These are phyloP conservation scores for Halictus ligatus DNA, from an alignment of 2,888 invertebrate species.

Conservation along the genomic window DNA sequence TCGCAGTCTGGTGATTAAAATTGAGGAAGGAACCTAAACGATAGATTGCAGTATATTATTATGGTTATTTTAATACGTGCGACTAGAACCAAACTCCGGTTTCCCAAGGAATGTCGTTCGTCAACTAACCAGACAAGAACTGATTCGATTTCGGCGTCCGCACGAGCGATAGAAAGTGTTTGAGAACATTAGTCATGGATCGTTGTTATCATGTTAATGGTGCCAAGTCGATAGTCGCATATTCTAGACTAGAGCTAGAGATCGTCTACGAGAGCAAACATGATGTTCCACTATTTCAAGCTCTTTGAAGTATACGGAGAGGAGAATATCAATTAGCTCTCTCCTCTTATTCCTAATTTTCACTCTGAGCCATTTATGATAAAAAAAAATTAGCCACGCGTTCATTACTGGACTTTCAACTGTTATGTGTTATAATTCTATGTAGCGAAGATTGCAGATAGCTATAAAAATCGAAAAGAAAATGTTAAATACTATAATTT, in stretches of 20 bases:
- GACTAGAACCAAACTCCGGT: not conserved
- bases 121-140: not conserved
- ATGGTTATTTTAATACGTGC: not conserved
- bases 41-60: not conserved
- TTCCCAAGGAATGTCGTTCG: not conserved
- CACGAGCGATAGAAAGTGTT: not conserved
- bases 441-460: too few relatives aligned
- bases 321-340: not conserved
- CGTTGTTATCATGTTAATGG: conserved; percentile 1
- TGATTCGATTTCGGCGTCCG: not conserved
- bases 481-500: too few relatives aligned
- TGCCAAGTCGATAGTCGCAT: not conserved
- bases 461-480: too few relatives aligned
- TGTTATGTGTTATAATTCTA: too few relatives aligned
- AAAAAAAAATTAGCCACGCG: not conserved
- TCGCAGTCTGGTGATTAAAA: not conserved
- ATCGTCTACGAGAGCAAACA: not conserved
- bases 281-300: not conserved
- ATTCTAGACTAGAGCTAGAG: not conserved
- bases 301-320: not conserved
- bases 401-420: not conserved
- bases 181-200: not conserved
- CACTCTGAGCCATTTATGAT: not conserved
- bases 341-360: not conserved
- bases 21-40: not conserved